Base-by-base conservation (phyloP, 2,797 vertebrate species). In the Propithecus deckenii region DNA sequence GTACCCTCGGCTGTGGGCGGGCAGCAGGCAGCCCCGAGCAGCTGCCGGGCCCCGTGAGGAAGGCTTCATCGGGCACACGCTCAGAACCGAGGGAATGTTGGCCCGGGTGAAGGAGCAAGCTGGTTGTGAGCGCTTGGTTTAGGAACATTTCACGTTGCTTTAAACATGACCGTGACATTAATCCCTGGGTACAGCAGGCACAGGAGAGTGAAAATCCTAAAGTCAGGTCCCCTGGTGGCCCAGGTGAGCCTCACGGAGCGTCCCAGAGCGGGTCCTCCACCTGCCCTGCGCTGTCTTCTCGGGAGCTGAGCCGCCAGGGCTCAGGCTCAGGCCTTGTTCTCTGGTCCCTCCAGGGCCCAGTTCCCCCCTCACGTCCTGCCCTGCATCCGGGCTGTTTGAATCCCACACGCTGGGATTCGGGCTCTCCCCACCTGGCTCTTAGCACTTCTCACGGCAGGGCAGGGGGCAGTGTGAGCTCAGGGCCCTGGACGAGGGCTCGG, bases 1-100 rank as follows among this genome's bases (percentile, higher is more conserved):
- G 99, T 99, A 97, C 61, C 59, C 55, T n/a, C 0, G 0, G 0
- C 35, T 0, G 3, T 1, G 4, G 22, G 20, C 0, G 30, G 76
- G 50, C 10, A 5, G 32, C 61, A 32, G 61, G 61, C 30, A 32
- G 61, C 30, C 61, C 61, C 6, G 61, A 63, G 61, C 61, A 17
- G 55, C 52, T 55, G 38, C 17, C 17, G 43, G 14, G 2, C 30
- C 76, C 91, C 4, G 0, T 13, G 4, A 28, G 28, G 43, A 38
- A 7, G 0, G 38, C 59, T 22, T 38, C 4, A 5, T 11, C 2
- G 11, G 28, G 48, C 48, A 71, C 50, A 12, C 5, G 17, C 3
- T 18, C 5, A 9, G 61, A 61, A 17, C 32, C 2, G 2, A 79
- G 79, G 18, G 35, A 28, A 7, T 1, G 3, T 15, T n/a, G 61